A percentile compares a stretch with the other conserved stretches of the same genome.
Evolutionary conservation across 2,888 invertebrate genomes (phyloP).

Genomic region (Phyllotreta striolata): DNA sequence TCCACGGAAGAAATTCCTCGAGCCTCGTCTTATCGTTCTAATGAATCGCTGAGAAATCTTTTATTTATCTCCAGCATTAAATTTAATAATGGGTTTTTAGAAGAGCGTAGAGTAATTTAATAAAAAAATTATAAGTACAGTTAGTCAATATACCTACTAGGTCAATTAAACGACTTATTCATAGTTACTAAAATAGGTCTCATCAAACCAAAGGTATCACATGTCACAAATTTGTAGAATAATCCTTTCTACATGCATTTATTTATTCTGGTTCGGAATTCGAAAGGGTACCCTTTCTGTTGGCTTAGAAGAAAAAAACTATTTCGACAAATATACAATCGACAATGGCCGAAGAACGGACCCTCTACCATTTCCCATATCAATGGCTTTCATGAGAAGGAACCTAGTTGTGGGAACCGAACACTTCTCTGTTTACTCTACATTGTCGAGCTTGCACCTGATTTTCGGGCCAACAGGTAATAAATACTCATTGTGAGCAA

Average conservation of each 20-base stretch:
- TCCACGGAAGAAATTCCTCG: no score
- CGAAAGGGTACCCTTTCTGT: constrained; percentile 21
- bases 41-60: background rate
- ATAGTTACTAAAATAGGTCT: no score
- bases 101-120: background rate
- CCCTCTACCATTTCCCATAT: constrained; percentile 16
- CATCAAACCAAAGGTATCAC: no score
- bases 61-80: constrained; percentile 5
- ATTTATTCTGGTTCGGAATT: constrained; percentile 8
- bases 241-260: no score
- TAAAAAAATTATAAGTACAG: background rate
- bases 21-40: no score
- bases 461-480: constrained; percentile 34
- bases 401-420: constrained; percentile 30
- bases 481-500: constrained; percentile 22
- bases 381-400: constrained; percentile 24
- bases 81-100: constrained; percentile 9
- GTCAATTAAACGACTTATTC: no score
- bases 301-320: constrained; percentile 8
- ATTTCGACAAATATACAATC: constrained; percentile 20
- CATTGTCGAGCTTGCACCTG: constrained; percentile 34
- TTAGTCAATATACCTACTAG: background rate
- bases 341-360: constrained; percentile 21
- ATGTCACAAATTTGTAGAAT: no score
- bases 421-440: constrained; percentile 22